Conservation (phyloP, 23 tunicate species). For the Halocynthia roretzi region DNA sequence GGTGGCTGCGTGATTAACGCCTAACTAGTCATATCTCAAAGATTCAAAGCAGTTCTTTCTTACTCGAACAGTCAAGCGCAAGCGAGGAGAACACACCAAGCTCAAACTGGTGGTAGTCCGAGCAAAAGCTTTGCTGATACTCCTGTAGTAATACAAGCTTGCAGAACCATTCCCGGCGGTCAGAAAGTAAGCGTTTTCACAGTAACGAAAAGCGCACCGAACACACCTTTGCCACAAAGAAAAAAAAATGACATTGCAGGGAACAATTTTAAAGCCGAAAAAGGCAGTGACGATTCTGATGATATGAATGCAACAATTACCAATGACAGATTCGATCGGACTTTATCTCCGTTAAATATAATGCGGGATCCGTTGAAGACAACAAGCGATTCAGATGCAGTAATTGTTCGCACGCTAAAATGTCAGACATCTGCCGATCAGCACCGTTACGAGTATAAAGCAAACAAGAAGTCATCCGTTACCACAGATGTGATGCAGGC, state of each 20-base stretch:
- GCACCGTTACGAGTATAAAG: not conserved
- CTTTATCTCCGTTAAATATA: no score
- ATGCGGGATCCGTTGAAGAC: not conserved
- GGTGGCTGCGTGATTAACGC: no score
- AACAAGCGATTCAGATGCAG: no score
- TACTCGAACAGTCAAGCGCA: not conserved
- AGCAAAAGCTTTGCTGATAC: not conserved
- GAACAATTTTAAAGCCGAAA: no score
- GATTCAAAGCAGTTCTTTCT: no score
- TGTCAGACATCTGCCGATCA: not conserved
- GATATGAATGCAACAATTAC: not conserved
- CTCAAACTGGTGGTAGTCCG: no score
- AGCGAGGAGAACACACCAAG: no score
- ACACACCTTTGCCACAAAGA: conserved; percentile 24
- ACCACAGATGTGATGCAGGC: conserved; percentile 14
- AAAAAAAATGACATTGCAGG: no score
- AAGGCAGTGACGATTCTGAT: not conserved
- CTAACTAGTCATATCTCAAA: no score
- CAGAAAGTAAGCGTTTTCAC: conserved; percentile 49
- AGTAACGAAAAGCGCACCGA: conserved; percentile 54
- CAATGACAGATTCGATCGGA: not conserved
- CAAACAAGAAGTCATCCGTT: not conserved
- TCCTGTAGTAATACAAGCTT: conserved; percentile 23
- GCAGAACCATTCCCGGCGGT: conserved; percentile 36
- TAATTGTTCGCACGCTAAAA: not conserved